Conservation (phyloP, 2,797 vertebrate species). For the Poeciliopsis paucimaculata region DNA sequence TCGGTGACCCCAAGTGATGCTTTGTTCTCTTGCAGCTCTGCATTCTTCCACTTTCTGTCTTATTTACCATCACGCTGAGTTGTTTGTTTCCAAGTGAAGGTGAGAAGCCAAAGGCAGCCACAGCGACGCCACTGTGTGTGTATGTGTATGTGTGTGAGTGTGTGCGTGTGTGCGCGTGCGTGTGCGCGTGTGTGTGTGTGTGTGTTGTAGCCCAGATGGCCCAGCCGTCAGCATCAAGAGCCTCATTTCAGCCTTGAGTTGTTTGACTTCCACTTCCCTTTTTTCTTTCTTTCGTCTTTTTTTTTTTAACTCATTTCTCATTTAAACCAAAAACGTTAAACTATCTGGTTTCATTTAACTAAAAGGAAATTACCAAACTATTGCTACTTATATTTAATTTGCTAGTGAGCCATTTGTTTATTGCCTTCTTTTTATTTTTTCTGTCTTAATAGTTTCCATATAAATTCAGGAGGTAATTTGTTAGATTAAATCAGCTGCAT, state of each 20-base stretch:
- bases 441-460: neutral
- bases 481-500: neutral
- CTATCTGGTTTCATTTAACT: neutral
- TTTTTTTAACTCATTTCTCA: neutral
- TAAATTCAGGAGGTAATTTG: neutral
- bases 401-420: neutral
- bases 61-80: constrained; percentile 56
- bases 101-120: constrained; percentile 57
- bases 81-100: constrained; percentile 70
- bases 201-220: constrained; percentile 68
- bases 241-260: constrained; percentile 25
- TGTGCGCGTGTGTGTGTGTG: constrained; percentile 24
- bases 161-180: constrained; percentile 32
- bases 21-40: constrained; percentile 12
- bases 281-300: constrained; percentile 6
- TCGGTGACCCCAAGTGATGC: constrained; percentile 22
- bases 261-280: constrained; percentile 52
- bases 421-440: neutral
- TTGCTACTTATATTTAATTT: neutral
- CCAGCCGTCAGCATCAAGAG: constrained; percentile 52
- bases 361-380: neutral
- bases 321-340: neutral
- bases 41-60: constrained; percentile 20
- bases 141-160: constrained; percentile 27
- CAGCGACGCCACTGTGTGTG: constrained; percentile 53